Base-by-base conservation (phyloP, 2,113 vertebrate genomes). In the Oncorhynchus kisutch region DNA sequence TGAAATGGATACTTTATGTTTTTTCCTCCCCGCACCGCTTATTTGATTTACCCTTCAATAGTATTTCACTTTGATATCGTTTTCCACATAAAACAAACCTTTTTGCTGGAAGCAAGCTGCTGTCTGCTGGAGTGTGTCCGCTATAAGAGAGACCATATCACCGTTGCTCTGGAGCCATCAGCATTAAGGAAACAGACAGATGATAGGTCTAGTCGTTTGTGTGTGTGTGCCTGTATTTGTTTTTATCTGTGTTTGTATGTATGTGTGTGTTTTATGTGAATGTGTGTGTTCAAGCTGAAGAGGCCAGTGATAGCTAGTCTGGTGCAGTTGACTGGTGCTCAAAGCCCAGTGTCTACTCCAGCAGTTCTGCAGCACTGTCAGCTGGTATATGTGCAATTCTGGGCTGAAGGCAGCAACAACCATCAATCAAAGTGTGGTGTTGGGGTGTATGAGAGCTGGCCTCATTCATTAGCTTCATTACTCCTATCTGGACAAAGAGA, bases 51-150 rank as follows among this genome's bases (percentile, higher is more conserved):
- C 82, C 84, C 81, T 82, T 84, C 87, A 72, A 79, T 87, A 85
- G 89, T 90, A 87, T 84, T 91, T 85, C 85, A 87, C 81, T 91
- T 88, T 81, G 85, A 91, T 92, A 87, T 92, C 89, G 81, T 88
- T 90, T 80, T 84, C 87, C 88, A 88, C 89, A 90, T 73, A 88
- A 90, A 89, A 84, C 89, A 90, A 85, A 86, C 82, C 83, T 87
- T 84, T 74, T 84, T 85, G 86, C 90, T 91, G 80, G 85, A 79
- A 92, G 90, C 90, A 84, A 84, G 87, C 67, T 12, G 76, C 81
- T 84, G 90, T 84, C 85, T 85, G 80, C 85, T 90, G 87, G 83
- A 91, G 86, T 91, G 88, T 90, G 88, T 88, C 88, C 66, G 80
- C 88, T 87, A 82, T 88, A 81, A 87, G 86, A 78, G 70, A 86